Conservation (phyloP, 2,113 vertebrate species). For the Leptobrachium ailaonicum region DNA sequence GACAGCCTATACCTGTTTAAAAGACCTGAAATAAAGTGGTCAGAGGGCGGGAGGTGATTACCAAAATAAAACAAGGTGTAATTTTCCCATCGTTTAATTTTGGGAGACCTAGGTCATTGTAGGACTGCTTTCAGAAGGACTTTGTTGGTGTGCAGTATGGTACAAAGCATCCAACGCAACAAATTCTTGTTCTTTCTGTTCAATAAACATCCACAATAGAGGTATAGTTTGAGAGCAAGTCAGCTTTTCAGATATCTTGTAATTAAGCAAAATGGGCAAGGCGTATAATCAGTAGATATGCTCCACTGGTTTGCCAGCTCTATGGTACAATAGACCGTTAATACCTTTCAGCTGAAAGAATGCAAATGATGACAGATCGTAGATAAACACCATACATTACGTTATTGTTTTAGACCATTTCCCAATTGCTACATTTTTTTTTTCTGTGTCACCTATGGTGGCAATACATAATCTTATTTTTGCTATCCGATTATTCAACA, state of each 20-base stretch:
- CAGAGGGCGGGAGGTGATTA: conserved; percentile 47
- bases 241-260: not conserved
- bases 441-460: too few species aligned
- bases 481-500: too few species aligned
- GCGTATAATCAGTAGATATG: not conserved
- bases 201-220: not conserved
- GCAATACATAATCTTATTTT: too few species aligned
- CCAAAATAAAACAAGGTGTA: not conserved
- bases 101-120: not conserved
- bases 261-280: not conserved
- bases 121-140: not conserved
- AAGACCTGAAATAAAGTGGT: conserved; percentile 37
- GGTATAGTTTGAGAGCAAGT: not conserved
- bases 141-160: too few species aligned
- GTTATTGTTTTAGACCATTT: too few species aligned
- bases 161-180: not conserved
- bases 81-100: not conserved
- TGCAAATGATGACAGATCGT: not conserved
- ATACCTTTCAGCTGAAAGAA: not conserved
- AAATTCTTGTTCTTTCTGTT: not conserved
- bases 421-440: too few species aligned
- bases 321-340: not conserved
- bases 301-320: not conserved
- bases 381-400: not conserved
- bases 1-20: conserved; percentile 68